These are phyloP conservation scores for Ophthalmolycus amberensis DNA, from an alignment of 2,113 vertebrate species.

Conservation along the genomic window DNA sequence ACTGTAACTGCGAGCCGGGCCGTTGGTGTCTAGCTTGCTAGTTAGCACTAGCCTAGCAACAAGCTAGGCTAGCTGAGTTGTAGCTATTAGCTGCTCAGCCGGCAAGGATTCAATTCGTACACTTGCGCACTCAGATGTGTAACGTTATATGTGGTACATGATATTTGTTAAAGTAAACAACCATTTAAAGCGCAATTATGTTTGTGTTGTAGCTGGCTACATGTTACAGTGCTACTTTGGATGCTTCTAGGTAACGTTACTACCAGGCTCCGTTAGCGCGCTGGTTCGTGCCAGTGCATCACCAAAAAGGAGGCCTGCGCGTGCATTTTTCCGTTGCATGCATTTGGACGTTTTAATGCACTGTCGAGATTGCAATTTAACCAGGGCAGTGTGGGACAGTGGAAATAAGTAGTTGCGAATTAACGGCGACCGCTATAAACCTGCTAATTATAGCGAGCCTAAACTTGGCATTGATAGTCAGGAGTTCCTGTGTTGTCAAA, in stretches of 20 bases:
- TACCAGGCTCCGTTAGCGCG: conserved; percentile 23
- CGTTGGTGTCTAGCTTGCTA: conserved; percentile 25
- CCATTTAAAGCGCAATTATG: not conserved
- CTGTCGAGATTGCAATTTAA: conserved; percentile 45
- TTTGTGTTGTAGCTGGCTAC: not conserved
- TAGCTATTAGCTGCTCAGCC: conserved; percentile 62
- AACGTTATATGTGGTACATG: not conserved
- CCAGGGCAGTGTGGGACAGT: conserved; percentile 26
- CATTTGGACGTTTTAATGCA: conserved; percentile 54
- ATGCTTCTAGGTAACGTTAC: conserved; percentile 1
- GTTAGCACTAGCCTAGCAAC: conserved; percentile 13
- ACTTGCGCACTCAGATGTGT: not conserved
- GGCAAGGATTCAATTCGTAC: conserved; percentile 49
- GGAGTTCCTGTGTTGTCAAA: conserved; percentile 48
- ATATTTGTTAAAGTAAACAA: not conserved
- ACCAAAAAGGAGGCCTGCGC: conserved; percentile 40
- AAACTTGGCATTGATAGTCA: conserved; percentile 8
- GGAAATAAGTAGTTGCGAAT: not conserved
- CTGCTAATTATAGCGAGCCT: conserved; percentile 5
- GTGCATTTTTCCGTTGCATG: conserved; percentile 66
- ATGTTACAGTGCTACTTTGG: conserved; percentile 17
- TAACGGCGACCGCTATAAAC: not conserved
- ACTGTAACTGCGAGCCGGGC: conserved; percentile 46
- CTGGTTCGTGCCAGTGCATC: conserved; percentile 8
- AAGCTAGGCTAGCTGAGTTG: conserved; percentile 42